Conservation (phyloP, 2,888 invertebrate genomes). For the Andrena dorsata region DNA sequence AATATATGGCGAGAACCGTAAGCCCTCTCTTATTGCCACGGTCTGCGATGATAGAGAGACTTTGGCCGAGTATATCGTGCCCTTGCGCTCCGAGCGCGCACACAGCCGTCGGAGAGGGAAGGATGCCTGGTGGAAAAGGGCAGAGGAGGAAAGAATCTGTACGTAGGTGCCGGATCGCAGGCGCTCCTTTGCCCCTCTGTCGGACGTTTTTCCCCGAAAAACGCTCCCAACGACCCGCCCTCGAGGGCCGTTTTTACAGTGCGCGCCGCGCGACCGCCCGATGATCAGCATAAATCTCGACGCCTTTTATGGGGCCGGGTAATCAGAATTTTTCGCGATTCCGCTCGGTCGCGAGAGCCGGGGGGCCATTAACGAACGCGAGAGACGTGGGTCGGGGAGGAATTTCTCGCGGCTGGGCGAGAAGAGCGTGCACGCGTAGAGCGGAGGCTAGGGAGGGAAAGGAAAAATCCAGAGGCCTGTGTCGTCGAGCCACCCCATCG, state of each 20-base stretch:
- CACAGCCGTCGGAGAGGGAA: constrained; percentile 24
- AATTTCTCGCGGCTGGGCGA: neutral
- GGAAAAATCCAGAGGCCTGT: constrained; percentile 39
- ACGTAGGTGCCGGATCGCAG: neutral
- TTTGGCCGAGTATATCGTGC: constrained; percentile 40
- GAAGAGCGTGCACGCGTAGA: too few species aligned
- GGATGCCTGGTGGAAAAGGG: constrained; percentile 8
- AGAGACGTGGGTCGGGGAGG: neutral
- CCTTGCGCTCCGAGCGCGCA: constrained; percentile 24
- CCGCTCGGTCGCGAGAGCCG: neutral
- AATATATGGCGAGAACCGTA: constrained; percentile 82
- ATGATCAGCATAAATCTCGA: constrained; percentile 65
- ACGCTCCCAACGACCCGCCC: neutral
- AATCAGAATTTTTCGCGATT: constrained; percentile 40
- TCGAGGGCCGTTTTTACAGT: constrained; percentile 3
- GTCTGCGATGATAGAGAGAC: constrained; percentile 74
- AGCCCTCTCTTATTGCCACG: constrained; percentile 81
- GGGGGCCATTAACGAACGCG: neutral
- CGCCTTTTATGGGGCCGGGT: constrained; percentile 35
- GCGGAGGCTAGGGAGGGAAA: too few species aligned
- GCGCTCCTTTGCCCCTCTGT: neutral
- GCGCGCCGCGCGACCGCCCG: constrained; percentile 8
- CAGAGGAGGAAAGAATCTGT: neutral
- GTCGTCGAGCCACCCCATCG: constrained; percentile 65
- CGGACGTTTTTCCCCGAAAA: neutral